Evolutionary conservation across 2,888 invertebrate species (phyloP), one percentile per base, ranked within the genome.

Genomic region (Tyria jacobaeae): DNA sequence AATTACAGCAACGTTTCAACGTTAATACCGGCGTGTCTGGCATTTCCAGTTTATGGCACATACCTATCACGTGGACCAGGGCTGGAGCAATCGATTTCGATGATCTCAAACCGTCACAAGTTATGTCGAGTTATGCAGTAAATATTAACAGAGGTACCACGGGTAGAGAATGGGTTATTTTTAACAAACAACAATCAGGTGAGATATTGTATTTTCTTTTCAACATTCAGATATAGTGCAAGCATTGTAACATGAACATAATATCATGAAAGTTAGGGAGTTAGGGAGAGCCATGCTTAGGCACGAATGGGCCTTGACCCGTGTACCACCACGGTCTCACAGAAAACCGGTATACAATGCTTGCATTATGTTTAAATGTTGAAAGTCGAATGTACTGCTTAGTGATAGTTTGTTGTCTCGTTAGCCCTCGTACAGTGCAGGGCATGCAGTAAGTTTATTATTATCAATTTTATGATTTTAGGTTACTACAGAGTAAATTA

Each of bases 401-500:
- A 31, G 27, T 31, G 0, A 31, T 31, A 31, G 7, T 31, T 6
- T 31, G 4, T 31, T 31, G 6, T 31, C 27, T 31, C 27, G 7
- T 31, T 31, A 31, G 27, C 27, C 7, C 27, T 31, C n/a, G n/a
- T n/a, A n/a, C n/a, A 31, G 6, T 31, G 27, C 7, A 31, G 6
- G 27, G 7, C 27, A 31, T 31, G 27, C 27, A 31, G 1, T 31
- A 31, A 31, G 27, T 7, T 0, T 25, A n/a, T 34, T 17, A 27
- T 5, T 34, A 3, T 0, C 12, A 10, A 35, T 54, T 14, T 1
- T 15, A 1, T 34, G 14, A 4, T 78, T 79, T 56, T 73, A 96
- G 96, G 95, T 60, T 96, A 94, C 79, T 96, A 95, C 83, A 93
- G 95, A 65, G 95, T 96, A 0, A 95, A 95, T 79, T 96, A 96